Base-by-base conservation (phyloP, 2,113 vertebrate species). In the Eublepharis macularius region DNA sequence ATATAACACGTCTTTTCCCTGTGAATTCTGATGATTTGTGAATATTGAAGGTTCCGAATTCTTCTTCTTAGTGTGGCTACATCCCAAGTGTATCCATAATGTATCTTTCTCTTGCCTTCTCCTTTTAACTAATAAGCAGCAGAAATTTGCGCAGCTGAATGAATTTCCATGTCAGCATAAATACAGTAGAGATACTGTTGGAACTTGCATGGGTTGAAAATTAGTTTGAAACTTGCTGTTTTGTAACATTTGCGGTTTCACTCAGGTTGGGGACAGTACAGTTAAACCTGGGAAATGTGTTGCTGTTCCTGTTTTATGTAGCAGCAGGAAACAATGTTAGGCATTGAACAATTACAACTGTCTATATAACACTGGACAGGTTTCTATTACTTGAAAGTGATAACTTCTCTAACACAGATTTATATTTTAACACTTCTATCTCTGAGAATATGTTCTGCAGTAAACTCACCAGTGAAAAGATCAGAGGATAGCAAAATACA, bases 21-120 rank as follows among this genome's bases (percentile, higher is more conserved):
- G 34, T 65, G 43, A 57, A 80, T 65, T 63, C 39, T 86, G 34
- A 86, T 66, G 57, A 74, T 74, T 80, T 63, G n/a, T 74, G 84
- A 86, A 34, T 17, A 80, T 76, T 19, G 41, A 16, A 76, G 45
- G 13, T 49, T 76, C 73, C 43, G 68, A 84, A 76, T 65, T 63
- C 60, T 16, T 29, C 32, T 66, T 68, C 43, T 73, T 36, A 51
- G n/a, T 68, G n/a, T 84, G 74, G 41, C 39, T 49, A 9, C 57
- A 76, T 76, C 73, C 73, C 45, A 82, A 54, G 29, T n/a, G 12
- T 43, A 39, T 47, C 47, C 24, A 43, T 36, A 78, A 45, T 29
- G 49, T 45, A 13, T 16, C 32, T 73, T 21, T 21, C 34, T 29
- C 60, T 85, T 34, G 51, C 41, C 36, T 72, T 34, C 26, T 77